Evolutionary conservation across 1,140 invertebrate species (phyloP).

Genomic region (Luehdorfia chinensis): DNA sequence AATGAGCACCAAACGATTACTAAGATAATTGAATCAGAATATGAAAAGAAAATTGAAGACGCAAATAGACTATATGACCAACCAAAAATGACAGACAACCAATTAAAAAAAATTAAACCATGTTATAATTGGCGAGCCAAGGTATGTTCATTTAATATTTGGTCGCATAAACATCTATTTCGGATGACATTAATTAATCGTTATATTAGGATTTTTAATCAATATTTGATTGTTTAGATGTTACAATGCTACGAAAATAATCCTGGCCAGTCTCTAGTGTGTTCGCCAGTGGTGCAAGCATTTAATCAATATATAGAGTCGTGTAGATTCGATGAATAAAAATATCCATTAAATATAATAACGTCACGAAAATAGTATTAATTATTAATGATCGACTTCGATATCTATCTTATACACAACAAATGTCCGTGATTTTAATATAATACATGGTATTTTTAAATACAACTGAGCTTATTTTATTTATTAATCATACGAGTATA

Average conservation of each 20-base stretch:
- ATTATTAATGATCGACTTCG: no score
- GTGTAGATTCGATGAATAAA: conserved; percentile 41
- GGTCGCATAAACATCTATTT: conserved; percentile 15
- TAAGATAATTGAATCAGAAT: conserved; percentile 61
- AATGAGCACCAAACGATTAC: conserved; percentile 60
- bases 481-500: no score
- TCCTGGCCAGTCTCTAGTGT: conserved; percentile 54
- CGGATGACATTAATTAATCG: background rate
- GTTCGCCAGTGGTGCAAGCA: conserved; percentile 51
- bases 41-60: conserved; percentile 49
- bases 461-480: no score
- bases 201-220: conserved; percentile 1
- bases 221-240: conserved; percentile 43
- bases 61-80: conserved; percentile 37
- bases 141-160: no score
- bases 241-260: conserved; percentile 66
- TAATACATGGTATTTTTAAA: no score
- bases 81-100: conserved; percentile 40
- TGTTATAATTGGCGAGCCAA: conserved; percentile 55
- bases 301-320: conserved; percentile 56
- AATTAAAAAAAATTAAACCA: conserved; percentile 53
- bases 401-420: no score
- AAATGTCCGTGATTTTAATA: no score
- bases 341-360: no score
- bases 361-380: background rate